A percentile compares a stretch with the other conserved stretches of the same genome.
phyloP scores from a whole-genome alignment of 1,140 invertebrate species.

The Stegodyphus dumicola region DNA sequence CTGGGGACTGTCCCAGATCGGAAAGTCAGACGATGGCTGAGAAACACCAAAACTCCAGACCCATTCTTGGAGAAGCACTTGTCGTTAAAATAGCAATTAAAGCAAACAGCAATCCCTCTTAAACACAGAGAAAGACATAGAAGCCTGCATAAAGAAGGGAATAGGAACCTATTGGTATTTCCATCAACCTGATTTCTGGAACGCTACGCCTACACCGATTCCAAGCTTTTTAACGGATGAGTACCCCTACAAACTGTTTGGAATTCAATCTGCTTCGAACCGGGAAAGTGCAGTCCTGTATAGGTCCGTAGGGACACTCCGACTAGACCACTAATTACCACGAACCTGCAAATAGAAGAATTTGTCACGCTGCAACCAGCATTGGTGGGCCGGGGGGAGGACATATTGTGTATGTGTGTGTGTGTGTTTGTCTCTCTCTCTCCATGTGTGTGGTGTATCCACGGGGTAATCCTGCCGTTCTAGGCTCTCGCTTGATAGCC shows the following conservation, averaged over 20 bases:
- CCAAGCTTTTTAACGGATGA: constrained; percentile 58
- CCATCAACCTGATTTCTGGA: constrained; percentile 25
- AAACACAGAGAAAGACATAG: constrained; percentile 19
- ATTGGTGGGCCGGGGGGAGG: not conserved
- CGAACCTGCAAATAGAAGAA: constrained; percentile 59
- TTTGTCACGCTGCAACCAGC: constrained; percentile 50
- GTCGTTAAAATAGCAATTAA: constrained; percentile 61
- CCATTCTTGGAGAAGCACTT: constrained; percentile 40
- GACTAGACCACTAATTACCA: constrained; percentile 57
- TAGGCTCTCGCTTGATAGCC: constrained; percentile 27
- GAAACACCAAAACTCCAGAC: not conserved
- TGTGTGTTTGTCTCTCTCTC: too few relatives aligned
- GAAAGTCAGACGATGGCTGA: not conserved
- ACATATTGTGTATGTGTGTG: not conserved
- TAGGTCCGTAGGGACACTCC: constrained; percentile 26
- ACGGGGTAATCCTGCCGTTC: constrained; percentile 41
- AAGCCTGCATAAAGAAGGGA: constrained; percentile 30
- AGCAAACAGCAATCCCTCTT: constrained; percentile 45
- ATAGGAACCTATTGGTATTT: constrained; percentile 41
- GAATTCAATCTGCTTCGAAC: constrained; percentile 52
- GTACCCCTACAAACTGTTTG: constrained; percentile 52
- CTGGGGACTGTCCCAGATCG: not conserved
- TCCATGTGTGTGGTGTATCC: not conserved
- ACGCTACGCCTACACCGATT: too few relatives aligned
- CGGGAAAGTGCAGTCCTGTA: constrained; percentile 3